Evolutionary conservation across 1,140 invertebrate genomes (phyloP).

Genomic region (Nautilus pompilius): DNA sequence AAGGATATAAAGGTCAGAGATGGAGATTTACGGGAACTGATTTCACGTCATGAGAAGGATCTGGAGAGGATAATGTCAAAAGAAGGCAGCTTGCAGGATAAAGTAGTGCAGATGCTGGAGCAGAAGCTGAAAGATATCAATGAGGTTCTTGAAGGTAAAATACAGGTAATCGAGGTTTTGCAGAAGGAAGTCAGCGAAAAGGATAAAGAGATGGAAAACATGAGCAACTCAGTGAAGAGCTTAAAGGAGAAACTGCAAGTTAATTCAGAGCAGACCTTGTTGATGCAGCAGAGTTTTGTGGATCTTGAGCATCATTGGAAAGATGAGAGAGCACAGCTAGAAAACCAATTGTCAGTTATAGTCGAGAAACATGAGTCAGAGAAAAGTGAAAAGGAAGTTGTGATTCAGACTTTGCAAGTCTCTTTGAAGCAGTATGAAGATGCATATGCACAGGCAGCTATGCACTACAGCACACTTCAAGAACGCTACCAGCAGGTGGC

Average conservation of each 20-base stretch:
- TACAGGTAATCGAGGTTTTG: slow-evolving; percentile 42
- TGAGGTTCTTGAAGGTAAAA: slow-evolving; percentile 45
- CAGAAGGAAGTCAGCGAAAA: slow-evolving; percentile 39
- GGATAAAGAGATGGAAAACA: slow-evolving; percentile 38
- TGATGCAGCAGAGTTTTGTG: slow-evolving; percentile 76
- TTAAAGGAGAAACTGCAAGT: slow-evolving; percentile 46
- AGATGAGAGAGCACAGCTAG: slow-evolving; percentile 65
- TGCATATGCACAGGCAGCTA: slow-evolving; percentile 38
- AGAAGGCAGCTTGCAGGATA: slow-evolving; percentile 40
- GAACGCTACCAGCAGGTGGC: slow-evolving; percentile 36
- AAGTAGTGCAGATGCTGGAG: slow-evolving; percentile 47
- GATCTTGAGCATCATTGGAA: slow-evolving; percentile 70
- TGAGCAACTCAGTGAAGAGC: slow-evolving; percentile 30
- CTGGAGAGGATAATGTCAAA: slow-evolving; percentile 43
- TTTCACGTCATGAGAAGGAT: slow-evolving; percentile 44
- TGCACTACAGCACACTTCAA: slow-evolving; percentile 38
- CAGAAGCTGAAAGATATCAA: slow-evolving; percentile 45
- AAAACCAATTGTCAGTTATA: slow-evolving; percentile 55
- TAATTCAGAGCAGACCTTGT: slow-evolving; percentile 73
- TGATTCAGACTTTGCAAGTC: slow-evolving; percentile 39
- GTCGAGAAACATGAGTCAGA: slow-evolving; percentile 47
- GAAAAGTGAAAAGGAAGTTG: slow-evolving; percentile 60
- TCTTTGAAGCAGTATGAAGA: slow-evolving; percentile 34
- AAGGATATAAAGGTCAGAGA: slow-evolving; percentile 36
- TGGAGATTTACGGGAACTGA: slow-evolving; percentile 42